A percentile compares a stretch with the other conserved stretches of the same genome.
Evolutionary conservation across 2,797 vertebrate species (phyloP).

Genomic region (Karalla daura): DNA sequence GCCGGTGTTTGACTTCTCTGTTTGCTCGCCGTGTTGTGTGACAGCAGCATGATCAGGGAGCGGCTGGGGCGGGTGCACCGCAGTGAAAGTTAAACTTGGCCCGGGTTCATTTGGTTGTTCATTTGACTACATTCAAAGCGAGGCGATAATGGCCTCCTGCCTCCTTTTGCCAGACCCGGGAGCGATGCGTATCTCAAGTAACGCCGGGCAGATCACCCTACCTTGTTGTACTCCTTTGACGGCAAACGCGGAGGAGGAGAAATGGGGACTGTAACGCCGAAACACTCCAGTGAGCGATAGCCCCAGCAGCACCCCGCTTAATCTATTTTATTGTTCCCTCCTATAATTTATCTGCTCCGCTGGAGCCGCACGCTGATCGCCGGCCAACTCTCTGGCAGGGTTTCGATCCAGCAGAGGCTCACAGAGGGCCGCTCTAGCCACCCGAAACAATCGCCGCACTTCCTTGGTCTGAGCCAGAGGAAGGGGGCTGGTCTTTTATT

Average conservation of each 20-base stretch:
- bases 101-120: constrained; percentile 69
- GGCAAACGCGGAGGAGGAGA: not conserved
- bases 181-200: constrained; percentile 35
- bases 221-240: no score
- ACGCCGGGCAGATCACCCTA: no score
- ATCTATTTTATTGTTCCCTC: not conserved
- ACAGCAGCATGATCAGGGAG: constrained; percentile 21
- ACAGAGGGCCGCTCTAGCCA: constrained; percentile 33
- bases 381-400: not conserved
- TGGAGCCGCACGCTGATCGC: not conserved
- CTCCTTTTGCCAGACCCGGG: constrained; percentile 64
- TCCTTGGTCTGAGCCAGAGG: constrained; percentile 53
- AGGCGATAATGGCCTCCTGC: constrained; percentile 42
- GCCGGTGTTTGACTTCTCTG: not conserved
- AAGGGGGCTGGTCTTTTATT: constrained; percentile 16
- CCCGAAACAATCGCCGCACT: constrained; percentile 55
- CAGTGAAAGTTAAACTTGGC: constrained; percentile 16
- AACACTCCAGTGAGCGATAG: not conserved
- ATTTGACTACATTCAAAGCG: constrained; percentile 81
- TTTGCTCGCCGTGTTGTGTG: constrained; percentile 17
- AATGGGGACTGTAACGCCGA: not conserved
- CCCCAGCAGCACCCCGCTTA: not conserved
- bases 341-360: not conserved
- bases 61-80: not conserved
- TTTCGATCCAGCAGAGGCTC: not conserved